These are phyloP conservation scores for Muscicapa comitata DNA, from an alignment of 2,797 vertebrate species.

Conservation along the genomic window DNA sequence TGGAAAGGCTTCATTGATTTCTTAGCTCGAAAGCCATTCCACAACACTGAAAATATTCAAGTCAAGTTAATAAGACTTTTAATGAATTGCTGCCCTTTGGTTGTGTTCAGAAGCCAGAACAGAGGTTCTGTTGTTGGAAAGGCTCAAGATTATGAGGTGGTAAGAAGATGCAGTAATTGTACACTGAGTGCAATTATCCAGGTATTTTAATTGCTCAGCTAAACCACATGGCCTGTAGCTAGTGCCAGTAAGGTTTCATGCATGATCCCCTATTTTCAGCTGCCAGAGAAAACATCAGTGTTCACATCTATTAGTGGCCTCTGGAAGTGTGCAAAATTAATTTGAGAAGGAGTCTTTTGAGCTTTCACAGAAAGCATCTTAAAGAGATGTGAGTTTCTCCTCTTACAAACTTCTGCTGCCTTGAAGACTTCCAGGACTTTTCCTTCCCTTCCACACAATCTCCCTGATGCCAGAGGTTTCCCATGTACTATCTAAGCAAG, in stretches of 20 bases:
- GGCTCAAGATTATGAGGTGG: not conserved
- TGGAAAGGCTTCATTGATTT: conserved; percentile 16
- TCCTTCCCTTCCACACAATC: not conserved
- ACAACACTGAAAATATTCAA: not conserved
- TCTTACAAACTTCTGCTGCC: not conserved
- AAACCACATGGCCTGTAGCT: not conserved
- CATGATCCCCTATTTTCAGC: not conserved
- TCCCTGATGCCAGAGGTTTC: not conserved
- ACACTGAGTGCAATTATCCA: not conserved
- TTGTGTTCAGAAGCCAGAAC: not conserved
- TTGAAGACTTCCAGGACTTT: not conserved
- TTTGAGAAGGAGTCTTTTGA: conserved; percentile 12
- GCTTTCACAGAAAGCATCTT: not conserved
- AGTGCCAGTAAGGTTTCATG: not conserved
- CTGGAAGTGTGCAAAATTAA: not conserved
- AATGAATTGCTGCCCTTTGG: conserved; percentile 19
- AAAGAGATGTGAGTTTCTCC: not conserved
- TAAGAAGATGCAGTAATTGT: not conserved
- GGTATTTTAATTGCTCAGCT: conserved; percentile 17
- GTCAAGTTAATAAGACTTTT: not conserved
- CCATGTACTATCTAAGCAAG: not conserved
- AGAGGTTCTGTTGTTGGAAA: conserved; percentile 32
- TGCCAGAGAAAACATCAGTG: conserved; percentile 36
- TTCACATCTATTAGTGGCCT: not conserved
- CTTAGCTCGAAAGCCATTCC: not conserved